Percentiles rank a stretch among this genome's conserved stretches.
phyloP scores from a whole-genome alignment of 2,888 invertebrate species.

The Acanthopleura granulata region DNA sequence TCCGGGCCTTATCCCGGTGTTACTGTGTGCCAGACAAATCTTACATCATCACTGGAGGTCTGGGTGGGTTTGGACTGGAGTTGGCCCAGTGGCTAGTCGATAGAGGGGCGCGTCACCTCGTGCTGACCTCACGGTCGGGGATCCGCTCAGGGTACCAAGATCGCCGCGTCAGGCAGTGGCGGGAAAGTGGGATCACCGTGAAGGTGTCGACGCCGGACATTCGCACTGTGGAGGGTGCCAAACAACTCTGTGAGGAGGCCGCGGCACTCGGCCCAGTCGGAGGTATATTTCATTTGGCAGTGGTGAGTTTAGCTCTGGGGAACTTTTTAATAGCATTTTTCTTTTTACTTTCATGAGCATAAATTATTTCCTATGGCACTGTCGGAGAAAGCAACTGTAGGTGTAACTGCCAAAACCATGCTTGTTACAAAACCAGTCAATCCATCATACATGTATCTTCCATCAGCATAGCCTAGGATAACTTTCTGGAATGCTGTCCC shows the following conservation, averaged over 20 bases:
- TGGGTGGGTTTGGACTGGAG: slow-evolving; percentile 98
- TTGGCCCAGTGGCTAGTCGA: slow-evolving; percentile 77
- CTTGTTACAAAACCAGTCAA: too few relatives aligned
- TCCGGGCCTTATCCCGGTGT: slow-evolving; percentile 73
- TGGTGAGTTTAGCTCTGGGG: slow-evolving; percentile 67
- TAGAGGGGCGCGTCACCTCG: slow-evolving; percentile 87
- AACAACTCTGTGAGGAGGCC: slow-evolving; percentile 78
- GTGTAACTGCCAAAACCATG: too few relatives aligned
- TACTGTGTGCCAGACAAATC: slow-evolving; percentile 76
- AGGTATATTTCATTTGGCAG: slow-evolving; percentile 95
- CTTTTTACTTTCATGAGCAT: too few relatives aligned
- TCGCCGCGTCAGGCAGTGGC: slow-evolving; percentile 80
- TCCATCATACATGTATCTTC: too few relatives aligned
- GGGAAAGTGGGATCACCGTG: slow-evolving; percentile 75
- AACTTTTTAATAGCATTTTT: too few relatives aligned
- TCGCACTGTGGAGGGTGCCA: slow-evolving; percentile 79
- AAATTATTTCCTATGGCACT: too few relatives aligned
- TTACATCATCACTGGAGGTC: slow-evolving; percentile 80
- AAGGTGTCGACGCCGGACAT: slow-evolving; percentile 81
- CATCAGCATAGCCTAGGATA: too few relatives aligned
- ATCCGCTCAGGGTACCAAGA: slow-evolving; percentile 91
- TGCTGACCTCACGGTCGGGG: slow-evolving; percentile 91
- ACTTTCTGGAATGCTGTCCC: too few relatives aligned
- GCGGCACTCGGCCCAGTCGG: slow-evolving; percentile 79
- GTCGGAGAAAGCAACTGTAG: too few relatives aligned